Conservation (phyloP, 1,140 invertebrate genomes). For the Apolygus lucorum region DNA sequence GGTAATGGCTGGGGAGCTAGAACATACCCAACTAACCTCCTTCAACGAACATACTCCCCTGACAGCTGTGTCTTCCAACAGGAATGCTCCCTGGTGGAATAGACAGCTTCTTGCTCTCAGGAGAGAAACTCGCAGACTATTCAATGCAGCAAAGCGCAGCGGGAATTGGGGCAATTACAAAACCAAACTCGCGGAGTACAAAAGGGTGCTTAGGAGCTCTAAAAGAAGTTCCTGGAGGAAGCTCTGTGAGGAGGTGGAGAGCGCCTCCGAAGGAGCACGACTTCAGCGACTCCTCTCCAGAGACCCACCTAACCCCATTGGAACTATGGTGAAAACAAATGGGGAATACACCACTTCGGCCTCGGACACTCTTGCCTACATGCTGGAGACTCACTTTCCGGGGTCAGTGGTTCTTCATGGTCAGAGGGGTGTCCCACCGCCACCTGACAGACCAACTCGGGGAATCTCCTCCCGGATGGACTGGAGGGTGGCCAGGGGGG, state of each 20-base stretch:
- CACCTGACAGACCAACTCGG: no score
- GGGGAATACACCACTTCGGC: not conserved
- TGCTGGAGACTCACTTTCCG: not conserved
- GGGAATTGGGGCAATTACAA: not conserved
- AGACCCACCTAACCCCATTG: not conserved
- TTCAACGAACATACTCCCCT: no score
- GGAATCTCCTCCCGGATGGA: no score
- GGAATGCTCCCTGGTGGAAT: not conserved
- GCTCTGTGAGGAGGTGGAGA: not conserved
- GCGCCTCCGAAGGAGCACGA: not conserved
- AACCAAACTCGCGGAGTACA: not conserved
- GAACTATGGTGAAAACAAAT: not conserved
- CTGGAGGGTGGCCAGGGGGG: no score
- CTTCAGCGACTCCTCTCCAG: not conserved
- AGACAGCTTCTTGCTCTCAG: not conserved
- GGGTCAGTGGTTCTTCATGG: no score
- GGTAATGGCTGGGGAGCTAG: no score
- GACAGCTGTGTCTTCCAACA: no score
- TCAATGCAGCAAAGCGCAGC: not conserved
- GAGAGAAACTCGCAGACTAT: not conserved
- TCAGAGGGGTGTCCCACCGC: no score
- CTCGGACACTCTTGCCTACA: not conserved
- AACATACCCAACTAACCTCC: no score
- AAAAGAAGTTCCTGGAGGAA: slow-evolving; percentile 9
- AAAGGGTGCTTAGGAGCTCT: not conserved